Evolutionary conservation across 2,888 invertebrate genomes (phyloP).

Genomic region (Harpagoxenus sublaevis): DNA sequence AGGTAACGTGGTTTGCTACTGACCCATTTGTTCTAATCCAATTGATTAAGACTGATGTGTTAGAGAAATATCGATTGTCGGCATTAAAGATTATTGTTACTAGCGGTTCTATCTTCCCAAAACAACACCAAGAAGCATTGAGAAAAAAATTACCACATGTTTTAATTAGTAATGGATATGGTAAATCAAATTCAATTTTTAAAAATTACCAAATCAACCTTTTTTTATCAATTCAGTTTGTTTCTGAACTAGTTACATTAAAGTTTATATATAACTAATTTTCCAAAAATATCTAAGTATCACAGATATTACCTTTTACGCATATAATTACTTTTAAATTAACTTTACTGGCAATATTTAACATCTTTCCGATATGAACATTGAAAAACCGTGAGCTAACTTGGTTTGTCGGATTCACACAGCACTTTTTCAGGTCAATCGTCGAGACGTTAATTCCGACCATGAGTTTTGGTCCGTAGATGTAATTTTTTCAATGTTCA

Average conservation of each 20-base stretch:
- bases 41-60: neutral
- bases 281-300: neutral
- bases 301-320: neutral
- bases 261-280: neutral
- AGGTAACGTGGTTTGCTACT: constrained; percentile 22
- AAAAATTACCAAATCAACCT: neutral
- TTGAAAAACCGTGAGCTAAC: too few relatives aligned
- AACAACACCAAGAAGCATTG: constrained; percentile 6
- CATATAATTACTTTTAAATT: too few relatives aligned
- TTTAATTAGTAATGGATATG: constrained; percentile 24
- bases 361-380: too few relatives aligned
- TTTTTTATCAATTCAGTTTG: neutral
- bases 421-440: too few relatives aligned
- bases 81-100: neutral
- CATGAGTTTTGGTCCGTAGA: too few relatives aligned
- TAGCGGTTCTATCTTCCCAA: constrained; percentile 19
- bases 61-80: neutral
- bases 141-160: constrained; percentile 16
- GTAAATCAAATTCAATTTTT: constrained; percentile 16
- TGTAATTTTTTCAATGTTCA: too few relatives aligned
- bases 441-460: too few relatives aligned
- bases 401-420: too few relatives aligned
- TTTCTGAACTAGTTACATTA: neutral
- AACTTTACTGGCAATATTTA: too few relatives aligned
- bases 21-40: constrained; percentile 21